Evolutionary conservation across 2,888 invertebrate genomes (phyloP).

Genomic region (Seira ritae): DNA sequence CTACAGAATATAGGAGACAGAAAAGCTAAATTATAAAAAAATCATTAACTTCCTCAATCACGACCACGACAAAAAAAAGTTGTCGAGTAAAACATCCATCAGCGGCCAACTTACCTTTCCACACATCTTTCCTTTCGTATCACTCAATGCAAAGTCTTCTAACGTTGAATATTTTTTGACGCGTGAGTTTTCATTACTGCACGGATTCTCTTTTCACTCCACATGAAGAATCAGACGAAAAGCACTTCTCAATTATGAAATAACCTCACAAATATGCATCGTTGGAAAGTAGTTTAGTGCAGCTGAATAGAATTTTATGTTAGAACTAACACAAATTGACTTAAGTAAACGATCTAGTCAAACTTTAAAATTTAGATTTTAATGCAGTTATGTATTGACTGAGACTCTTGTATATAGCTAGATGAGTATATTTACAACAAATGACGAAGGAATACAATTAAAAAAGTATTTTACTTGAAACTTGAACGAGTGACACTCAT

Average conservation of each 20-base stretch:
- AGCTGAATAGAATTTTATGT: background rate
- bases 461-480: too few relatives aligned
- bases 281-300: too few relatives aligned
- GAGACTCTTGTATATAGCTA: background rate
- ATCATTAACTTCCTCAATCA: too few relatives aligned
- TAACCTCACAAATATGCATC: too few relatives aligned
- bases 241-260: too few relatives aligned
- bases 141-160: background rate
- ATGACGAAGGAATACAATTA: too few relatives aligned
- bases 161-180: background rate
- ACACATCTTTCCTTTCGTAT: background rate
- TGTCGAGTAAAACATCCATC: slow-evolving; percentile 28
- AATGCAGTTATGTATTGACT: too few relatives aligned
- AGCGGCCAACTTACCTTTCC: slow-evolving; percentile 22
- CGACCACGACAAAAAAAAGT: too few relatives aligned
- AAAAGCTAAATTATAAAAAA: slow-evolving; percentile 50
- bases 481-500: too few relatives aligned
- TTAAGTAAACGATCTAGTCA: too few relatives aligned
- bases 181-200: background rate
- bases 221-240: background rate
- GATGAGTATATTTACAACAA: background rate
- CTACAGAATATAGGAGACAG: slow-evolving; percentile 39
- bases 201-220: background rate
- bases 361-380: too few relatives aligned
- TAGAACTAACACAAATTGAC: too few relatives aligned